Conservation (phyloP, 2,797 vertebrate genomes). For the Gobionotothen gibberifrons region DNA sequence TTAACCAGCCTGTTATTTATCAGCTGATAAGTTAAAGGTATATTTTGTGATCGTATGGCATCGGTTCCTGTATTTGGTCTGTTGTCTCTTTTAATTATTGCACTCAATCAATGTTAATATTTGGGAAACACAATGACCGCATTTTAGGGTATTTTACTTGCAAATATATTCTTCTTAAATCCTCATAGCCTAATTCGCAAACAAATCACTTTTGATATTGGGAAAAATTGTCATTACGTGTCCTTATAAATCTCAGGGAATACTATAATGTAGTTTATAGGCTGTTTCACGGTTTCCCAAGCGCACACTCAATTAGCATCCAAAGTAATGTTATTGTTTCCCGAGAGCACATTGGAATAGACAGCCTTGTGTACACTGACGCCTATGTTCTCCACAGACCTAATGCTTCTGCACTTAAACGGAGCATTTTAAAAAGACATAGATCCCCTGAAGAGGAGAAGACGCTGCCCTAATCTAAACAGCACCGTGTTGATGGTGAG, state of each 20-base stretch:
- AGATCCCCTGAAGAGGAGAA: slow-evolving; percentile 59
- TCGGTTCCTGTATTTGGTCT: slow-evolving; percentile 30
- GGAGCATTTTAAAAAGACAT: slow-evolving; percentile 64
- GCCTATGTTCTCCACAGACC: slow-evolving; percentile 6
- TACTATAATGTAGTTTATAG: too few species aligned
- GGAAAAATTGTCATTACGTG: background rate
- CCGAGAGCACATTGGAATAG: background rate
- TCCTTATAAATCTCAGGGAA: background rate
- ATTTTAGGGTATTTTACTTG: slow-evolving; percentile 27
- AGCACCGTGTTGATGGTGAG: slow-evolving; percentile 80
- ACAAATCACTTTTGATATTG: background rate
- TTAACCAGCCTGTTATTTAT: too few species aligned
- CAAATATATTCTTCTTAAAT: slow-evolving; percentile 40
- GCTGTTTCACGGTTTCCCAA: background rate
- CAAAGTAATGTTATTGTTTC: background rate
- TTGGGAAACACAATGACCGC: slow-evolving; percentile 18
- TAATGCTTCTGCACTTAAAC: slow-evolving; percentile 40
- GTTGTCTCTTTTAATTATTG: slow-evolving; percentile 26
- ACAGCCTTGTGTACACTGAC: slow-evolving; percentile 9
- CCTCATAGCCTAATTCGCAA: slow-evolving; percentile 26
- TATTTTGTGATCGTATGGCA: background rate
- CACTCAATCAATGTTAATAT: slow-evolving; percentile 56
- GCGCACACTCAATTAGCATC: background rate
- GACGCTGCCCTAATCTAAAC: slow-evolving; percentile 81
- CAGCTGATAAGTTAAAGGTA: background rate